Evolutionary conservation across 1,140 invertebrate species (phyloP), one percentile per base, ranked within the genome.

Genomic region (Drosophila mauritiana): DNA sequence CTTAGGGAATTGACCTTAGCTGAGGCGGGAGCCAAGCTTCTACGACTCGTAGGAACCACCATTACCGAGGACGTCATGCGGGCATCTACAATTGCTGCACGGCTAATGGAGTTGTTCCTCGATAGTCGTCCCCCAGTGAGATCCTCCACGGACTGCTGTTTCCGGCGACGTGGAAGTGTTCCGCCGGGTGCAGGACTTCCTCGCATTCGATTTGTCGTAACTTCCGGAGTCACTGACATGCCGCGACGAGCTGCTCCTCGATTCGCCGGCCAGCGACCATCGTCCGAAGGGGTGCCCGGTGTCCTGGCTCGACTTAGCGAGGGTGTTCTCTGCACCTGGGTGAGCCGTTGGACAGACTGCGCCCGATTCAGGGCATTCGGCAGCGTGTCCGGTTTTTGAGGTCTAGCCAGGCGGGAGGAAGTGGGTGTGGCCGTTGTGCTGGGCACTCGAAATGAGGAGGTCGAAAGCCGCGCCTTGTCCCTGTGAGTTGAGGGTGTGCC

Each of bases 161-260:
- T 93, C 53, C 93, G 93, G 45, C 96, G 93, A n/a, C 96, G 93
- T 0, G 96, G 96, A 10, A 97, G 88, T 0, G 96, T 97, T 2
- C 95, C 96, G 51, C 85, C 80, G 92, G 83, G 83, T 0, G 84
- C 84, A 64, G 78, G 80, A 92, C 78, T 92, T 17, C 78, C 84
- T 17, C 81, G 90, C 58, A 93, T 84, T 11, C 93, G 81, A 22
- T 93, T 63, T 10, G 69, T 69, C 17, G 36, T 64, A 57, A 92
- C 91, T 80, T 82, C 93, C 74, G 75, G 93, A 46, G 73, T 80
- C 4, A 77, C 92, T 34, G 73, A 83, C 59, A 67, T 73, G 0
- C 69, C 84, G 11, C 62, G 65, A n/a, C 58, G 74, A 0, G 57
- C 92, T 7, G 64, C 68, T 39, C 31, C 73, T 3, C 72, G 65